A percentile compares a stretch with the other conserved stretches of the same genome.
phyloP scores from a whole-genome alignment of 2,113 vertebrate genomes.

The Piaya cayana region DNA sequence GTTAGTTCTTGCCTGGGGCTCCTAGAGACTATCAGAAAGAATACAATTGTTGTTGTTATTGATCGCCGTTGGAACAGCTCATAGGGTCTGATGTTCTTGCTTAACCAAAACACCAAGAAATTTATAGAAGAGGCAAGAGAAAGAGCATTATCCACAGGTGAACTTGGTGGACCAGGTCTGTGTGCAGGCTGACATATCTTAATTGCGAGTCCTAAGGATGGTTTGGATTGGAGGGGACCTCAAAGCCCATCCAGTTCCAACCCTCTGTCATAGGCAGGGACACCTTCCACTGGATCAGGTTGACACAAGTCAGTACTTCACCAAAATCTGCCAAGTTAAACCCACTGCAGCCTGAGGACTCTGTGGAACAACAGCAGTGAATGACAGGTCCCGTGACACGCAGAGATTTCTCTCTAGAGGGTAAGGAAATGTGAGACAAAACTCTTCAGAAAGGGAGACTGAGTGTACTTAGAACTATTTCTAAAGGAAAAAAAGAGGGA shows the following conservation, averaged over 20 bases:
- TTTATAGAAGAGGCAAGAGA: background rate
- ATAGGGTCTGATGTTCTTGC: background rate
- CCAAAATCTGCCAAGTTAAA: background rate
- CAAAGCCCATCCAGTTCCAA: too few species aligned
- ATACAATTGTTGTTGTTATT: conserved; percentile 23
- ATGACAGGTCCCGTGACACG: background rate
- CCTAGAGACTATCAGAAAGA: conserved; percentile 9
- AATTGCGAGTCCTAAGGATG: background rate
- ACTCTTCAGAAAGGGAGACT: background rate
- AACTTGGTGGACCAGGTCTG: background rate
- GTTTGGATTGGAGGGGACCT: too few species aligned
- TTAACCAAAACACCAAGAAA: conserved; percentile 9
- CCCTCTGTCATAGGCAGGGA: too few species aligned
- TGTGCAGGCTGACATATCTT: background rate
- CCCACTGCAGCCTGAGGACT: background rate
- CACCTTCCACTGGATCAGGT: too few species aligned
- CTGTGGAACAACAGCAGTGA: background rate
- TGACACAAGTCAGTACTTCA: background rate
- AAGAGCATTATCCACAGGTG: background rate
- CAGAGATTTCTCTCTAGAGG: background rate
- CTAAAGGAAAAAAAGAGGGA: background rate
- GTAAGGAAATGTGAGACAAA: background rate
- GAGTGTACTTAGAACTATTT: background rate
- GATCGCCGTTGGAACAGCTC: background rate
- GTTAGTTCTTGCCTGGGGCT: conserved; percentile 14